These are phyloP conservation scores for Drosophila borealis DNA, from an alignment of 2,888 invertebrate species.

Conservation along the genomic window DNA sequence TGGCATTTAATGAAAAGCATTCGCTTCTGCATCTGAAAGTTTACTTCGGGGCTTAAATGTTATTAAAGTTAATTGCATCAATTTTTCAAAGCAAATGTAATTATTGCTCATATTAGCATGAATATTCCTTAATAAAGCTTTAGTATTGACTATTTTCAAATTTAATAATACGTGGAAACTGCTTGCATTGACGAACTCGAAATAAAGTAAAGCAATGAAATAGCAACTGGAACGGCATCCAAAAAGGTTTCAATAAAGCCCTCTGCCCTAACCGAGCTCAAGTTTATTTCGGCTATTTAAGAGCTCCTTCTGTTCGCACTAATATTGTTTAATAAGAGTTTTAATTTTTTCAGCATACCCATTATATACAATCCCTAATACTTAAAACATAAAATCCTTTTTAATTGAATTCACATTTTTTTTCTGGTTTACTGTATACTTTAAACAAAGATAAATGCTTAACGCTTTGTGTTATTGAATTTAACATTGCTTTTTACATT, in stretches of 20 bases:
- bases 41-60: constrained; percentile 3
- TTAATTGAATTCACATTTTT: constrained; percentile 7
- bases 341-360: too few species aligned
- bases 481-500: constrained; percentile 21
- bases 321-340: too few species aligned
- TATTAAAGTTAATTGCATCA: background rate
- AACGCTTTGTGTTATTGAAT: constrained; percentile 7
- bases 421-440: background rate
- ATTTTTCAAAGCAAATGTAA: constrained; percentile 6
- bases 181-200: too few species aligned
- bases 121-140: background rate
- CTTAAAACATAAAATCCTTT: too few species aligned
- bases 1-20: constrained; percentile 32
- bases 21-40: constrained; percentile 13
- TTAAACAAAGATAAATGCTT: constrained; percentile 3
- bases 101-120: background rate
- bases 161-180: background rate
- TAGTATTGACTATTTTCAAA: background rate
- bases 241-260: too few species aligned
- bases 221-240: too few species aligned
- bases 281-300: too few species aligned
- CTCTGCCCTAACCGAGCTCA: too few species aligned
- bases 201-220: too few species aligned
- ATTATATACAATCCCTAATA: too few species aligned
- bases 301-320: too few species aligned